Evolutionary conservation across 2,888 invertebrate genomes (phyloP), one percentile per base, ranked within the genome.

Genomic region (Orthosia gracilis): DNA sequence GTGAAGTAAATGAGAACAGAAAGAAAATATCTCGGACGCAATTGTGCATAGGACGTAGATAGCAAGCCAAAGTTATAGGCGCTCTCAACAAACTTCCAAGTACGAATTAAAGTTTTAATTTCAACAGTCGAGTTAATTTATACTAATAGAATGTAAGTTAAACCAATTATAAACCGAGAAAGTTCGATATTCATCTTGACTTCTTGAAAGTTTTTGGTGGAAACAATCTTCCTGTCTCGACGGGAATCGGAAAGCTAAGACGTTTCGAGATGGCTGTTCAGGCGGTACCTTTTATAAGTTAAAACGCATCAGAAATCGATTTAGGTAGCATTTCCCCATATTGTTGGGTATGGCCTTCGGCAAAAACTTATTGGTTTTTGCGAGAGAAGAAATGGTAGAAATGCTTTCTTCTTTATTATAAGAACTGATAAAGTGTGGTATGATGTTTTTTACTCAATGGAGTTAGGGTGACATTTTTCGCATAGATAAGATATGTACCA

Each of bases 31-130:
- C 70, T 78, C 11, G 52, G 58, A 55, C 66, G 63, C 78, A 73
- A 78, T 81, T 76, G 86, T 73, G 69, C 80, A 83, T 78, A 64
- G 59, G 50, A 69, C 54, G 45, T 59, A 78, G 80, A 83, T 82
- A 83, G 62, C 73, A 57, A 40, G 26, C 61, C 21, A 54, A 80
- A 85, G 77, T 79, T 79, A 76, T 47, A 69, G 40, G 54, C 58
- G 12, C 50, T 63, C 57, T 58, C 49, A 67, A 81, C 61, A 73
- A 83, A 84, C 67, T 84, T 55, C 52, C 40, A 55, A 84, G 57
- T 70, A 66, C 67, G 73, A 76, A 87, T 87, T 85, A 81, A 79
- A 87, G 65, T 84, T 87, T 79, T 80, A 78, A 84, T 74, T 81
- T 81, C 52, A 81, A 69, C 69, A 78, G 81, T 85, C 78, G 63